Conservation (phyloP, 2,113 vertebrate genomes). For the Aegypius monachus region DNA sequence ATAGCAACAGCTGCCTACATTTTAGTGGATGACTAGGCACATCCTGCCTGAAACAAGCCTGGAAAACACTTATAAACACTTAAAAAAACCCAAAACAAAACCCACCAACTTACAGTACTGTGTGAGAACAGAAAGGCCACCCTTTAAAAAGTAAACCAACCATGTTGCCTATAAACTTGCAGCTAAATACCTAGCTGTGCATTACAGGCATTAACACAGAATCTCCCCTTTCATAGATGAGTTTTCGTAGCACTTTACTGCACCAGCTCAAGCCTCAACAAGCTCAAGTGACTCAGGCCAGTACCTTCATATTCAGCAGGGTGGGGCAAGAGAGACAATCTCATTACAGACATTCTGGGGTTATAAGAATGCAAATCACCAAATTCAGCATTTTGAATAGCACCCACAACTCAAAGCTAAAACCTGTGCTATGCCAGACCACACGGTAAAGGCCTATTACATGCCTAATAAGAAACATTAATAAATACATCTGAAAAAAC, state of each 20-base stretch:
- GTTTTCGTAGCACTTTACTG: background rate
- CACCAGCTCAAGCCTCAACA: constrained; percentile 42
- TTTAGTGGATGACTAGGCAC: background rate
- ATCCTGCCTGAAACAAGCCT: background rate
- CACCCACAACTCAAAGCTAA: background rate
- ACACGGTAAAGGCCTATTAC: background rate
- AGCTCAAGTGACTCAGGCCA: background rate
- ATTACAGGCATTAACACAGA: background rate
- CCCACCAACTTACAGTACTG: background rate
- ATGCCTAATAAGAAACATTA: background rate
- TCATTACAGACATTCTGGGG: background rate
- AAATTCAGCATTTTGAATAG: background rate
- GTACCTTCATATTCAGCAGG: background rate
- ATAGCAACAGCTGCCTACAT: background rate
- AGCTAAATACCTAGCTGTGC: background rate
- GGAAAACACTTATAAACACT: background rate
- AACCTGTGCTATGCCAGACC: background rate
- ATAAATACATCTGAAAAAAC: fast-evolving
- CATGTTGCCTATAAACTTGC: background rate
- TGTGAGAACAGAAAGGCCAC: background rate
- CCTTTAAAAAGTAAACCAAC: background rate
- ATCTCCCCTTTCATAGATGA: background rate
- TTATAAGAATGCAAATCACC: background rate
- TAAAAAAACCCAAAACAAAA: background rate
- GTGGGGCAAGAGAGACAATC: background rate